These are phyloP conservation scores for Adelognathus sp. DNA, from an alignment of 2,888 invertebrate species.

Conservation along the genomic window DNA sequence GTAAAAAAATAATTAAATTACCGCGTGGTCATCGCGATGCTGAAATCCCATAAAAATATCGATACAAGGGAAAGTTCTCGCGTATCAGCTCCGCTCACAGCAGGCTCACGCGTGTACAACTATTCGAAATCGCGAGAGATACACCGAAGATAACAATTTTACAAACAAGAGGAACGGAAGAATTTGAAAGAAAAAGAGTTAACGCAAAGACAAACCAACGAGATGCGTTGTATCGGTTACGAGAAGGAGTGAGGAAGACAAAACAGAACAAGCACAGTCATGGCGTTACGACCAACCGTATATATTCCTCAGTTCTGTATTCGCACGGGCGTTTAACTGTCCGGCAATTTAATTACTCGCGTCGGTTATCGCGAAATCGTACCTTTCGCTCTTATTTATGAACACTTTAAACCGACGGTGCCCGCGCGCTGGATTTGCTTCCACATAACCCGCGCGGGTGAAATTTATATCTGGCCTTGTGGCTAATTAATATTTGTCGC, in stretches of 20 bases:
- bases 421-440: constrained; percentile 47
- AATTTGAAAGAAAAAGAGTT: constrained; percentile 17
- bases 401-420: constrained; percentile 71
- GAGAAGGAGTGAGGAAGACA: background rate
- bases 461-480: constrained; percentile 68
- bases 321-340: constrained; percentile 70
- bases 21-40: background rate
- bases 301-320: constrained; percentile 68
- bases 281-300: constrained; percentile 34
- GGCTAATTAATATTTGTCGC: constrained; percentile 79
- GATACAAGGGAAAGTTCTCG: background rate
- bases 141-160: constrained; percentile 44
- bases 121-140: constrained; percentile 50
- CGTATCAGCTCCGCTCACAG: constrained; percentile 25
- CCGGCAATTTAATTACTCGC: constrained; percentile 72
- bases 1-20: constrained; percentile 16
- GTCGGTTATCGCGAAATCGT: constrained; percentile 76
- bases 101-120: constrained; percentile 34
- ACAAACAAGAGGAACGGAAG: constrained; percentile 13
- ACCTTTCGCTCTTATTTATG: constrained; percentile 75
- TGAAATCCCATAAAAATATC: constrained; percentile 17
- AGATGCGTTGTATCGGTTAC: background rate
- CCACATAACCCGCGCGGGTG: too few species aligned
- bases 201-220: constrained; percentile 31
- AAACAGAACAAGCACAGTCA: constrained; percentile 7